Conservation (phyloP, 2,797 vertebrate genomes). For the Tachyglossus aculeatus region DNA sequence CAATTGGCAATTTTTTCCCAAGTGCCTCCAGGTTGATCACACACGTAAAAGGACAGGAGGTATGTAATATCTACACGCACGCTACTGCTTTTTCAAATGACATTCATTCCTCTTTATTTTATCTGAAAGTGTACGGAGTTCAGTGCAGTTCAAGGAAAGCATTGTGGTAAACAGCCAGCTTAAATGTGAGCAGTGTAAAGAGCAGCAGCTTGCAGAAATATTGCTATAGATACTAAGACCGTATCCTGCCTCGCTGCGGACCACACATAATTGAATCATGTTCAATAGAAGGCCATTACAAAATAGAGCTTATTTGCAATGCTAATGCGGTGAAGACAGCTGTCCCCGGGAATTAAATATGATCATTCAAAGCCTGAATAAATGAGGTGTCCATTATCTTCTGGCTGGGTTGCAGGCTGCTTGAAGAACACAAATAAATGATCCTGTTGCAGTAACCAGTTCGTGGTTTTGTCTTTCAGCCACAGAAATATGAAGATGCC, state of each 20-base stretch:
- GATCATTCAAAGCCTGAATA: slow-evolving; percentile 83
- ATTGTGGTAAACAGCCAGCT: slow-evolving; percentile 77
- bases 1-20: slow-evolving; percentile 65
- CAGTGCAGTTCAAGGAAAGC: slow-evolving; percentile 79
- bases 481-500: slow-evolving; percentile 72
- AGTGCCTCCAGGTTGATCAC: slow-evolving; percentile 72
- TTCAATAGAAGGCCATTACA: slow-evolving; percentile 83
- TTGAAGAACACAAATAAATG: slow-evolving; percentile 81
- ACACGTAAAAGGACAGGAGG: slow-evolving; percentile 63
- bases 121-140: slow-evolving; percentile 75
- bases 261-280: slow-evolving; percentile 83
- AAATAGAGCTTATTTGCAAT: slow-evolving; percentile 82
- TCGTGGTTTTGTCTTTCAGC: slow-evolving; percentile 75
- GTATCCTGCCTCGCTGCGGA: slow-evolving; percentile 72
- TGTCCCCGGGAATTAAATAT: slow-evolving; percentile 84
- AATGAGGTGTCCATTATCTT: slow-evolving; percentile 83
- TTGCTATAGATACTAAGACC: slow-evolving; percentile 79
- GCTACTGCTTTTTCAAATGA: slow-evolving; percentile 74
- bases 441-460: slow-evolving; percentile 77
- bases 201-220: slow-evolving; percentile 81
- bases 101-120: slow-evolving; percentile 77
- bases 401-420: slow-evolving; percentile 78
- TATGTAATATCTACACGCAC: slow-evolving; percentile 65
- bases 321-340: slow-evolving; percentile 81
- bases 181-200: slow-evolving; percentile 81